phyloP scores from a whole-genome alignment of 2,888 invertebrate species.

The Lasioglossum morio region DNA sequence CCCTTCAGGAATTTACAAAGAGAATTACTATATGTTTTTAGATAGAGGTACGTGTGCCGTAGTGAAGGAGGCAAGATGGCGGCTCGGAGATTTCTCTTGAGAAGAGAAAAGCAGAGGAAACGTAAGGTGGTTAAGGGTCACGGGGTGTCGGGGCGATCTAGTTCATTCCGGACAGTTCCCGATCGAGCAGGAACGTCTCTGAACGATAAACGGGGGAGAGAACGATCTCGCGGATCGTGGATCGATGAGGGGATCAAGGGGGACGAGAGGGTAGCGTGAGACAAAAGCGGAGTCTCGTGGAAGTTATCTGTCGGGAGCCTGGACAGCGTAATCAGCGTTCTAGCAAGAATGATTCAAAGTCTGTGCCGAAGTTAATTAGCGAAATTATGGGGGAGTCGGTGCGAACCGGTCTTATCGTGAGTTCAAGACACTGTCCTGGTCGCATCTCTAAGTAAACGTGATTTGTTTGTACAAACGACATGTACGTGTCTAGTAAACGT shows the following conservation, averaged over 20 bases:
- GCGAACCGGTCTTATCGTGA: constrained; percentile 31
- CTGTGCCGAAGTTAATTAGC: constrained; percentile 56
- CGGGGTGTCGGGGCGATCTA: background rate
- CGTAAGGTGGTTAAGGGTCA: background rate
- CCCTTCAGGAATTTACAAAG: too few relatives aligned
- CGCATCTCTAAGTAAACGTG: background rate
- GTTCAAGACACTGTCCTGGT: constrained; percentile 20
- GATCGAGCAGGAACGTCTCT: constrained; percentile 19
- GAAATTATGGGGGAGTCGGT: constrained; percentile 48
- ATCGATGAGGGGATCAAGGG: constrained; percentile 22
- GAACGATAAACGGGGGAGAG: constrained; percentile 36
- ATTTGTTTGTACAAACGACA: too few relatives aligned
- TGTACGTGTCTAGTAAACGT: too few relatives aligned
- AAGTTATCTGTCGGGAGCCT: constrained; percentile 49
- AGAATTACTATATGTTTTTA: too few relatives aligned
- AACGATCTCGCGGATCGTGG: constrained; percentile 20
- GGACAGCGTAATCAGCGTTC: constrained; percentile 24
- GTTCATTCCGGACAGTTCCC: constrained; percentile 22
- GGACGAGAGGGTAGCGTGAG: background rate
- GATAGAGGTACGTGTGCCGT: too few relatives aligned
- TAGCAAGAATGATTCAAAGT: constrained; percentile 28
- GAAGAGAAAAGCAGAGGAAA: constrained; percentile 3
- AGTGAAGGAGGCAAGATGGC: too few relatives aligned
- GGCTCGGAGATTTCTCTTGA: too few relatives aligned
- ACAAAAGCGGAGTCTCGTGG: constrained; percentile 23